Evolutionary conservation across 2,113 vertebrate genomes (phyloP), one percentile per base, ranked within the genome.

Genomic region (Agapornis roseicollis): DNA sequence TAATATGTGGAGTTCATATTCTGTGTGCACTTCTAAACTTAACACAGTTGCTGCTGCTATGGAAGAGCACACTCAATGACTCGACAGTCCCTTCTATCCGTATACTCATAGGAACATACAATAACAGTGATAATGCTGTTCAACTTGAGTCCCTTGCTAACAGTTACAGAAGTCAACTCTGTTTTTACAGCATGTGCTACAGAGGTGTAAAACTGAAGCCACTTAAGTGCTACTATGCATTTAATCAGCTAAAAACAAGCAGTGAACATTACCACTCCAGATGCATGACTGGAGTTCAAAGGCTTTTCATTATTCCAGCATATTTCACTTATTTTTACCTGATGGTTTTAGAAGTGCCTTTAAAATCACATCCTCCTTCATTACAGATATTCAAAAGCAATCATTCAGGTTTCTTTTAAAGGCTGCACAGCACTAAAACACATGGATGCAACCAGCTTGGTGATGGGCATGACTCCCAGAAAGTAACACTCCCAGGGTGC

Each of bases 281-380:
- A 87, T 83, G 74, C 84, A 63, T 44, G 68, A 70, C 78, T 80
- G 31, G n/a, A 87, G n/a, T 89, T 96, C 88, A 95, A 92, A 94
- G 49, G 47, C 64, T 92, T 93, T 94, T 92, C 84, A 94, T 73
- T 91, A 88, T 66, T 66, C 60, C n/a, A 65, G 60, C 42, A 72
- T 60, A 89, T 79, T 91, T 95, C 79, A 80, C 66, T 95, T 80
- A 53, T 66, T 95, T 94, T 95, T 93, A 93, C 90, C 82, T 69
- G 44, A 53, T 41, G 58, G 85, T 85, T 92, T 93, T 63, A 80
- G 27, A 95, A 91, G 9, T 95, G 69, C 60, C 46, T 92, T 92
- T 93, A 55, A 79, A 93, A 91, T 71, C 68, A 60, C 64, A 94
- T 60, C 42, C 37, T 91, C 81, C 37, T 66, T 55, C 77, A 60